Evolutionary conservation across 1,140 invertebrate species (phyloP), one percentile per base, ranked within the genome.

Genomic region (Meloidogyne chitwoodi): DNA sequence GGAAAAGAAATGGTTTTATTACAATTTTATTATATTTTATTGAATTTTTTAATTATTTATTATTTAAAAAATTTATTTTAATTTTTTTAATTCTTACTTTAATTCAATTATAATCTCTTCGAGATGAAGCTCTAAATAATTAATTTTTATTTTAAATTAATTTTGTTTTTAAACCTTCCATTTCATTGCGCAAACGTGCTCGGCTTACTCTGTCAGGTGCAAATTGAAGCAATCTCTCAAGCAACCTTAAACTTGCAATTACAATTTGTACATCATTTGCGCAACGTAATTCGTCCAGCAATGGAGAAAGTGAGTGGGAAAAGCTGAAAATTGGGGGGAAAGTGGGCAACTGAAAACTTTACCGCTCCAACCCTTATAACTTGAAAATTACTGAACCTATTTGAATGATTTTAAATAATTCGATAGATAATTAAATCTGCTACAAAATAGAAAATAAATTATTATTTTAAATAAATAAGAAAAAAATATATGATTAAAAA

Each of bases 231-330:
- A 79, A 26, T 29, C 79, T 34, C 6, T 64, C 74, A 2, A 79
- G 8, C 2, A 81, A 24, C 10, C 31, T 34, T 16, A 79, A 61
- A 64, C 31, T 31, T 31, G 31, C 63, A 12, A 24, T 24, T 12
- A 68, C 67, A 67, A 48, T 66, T 26, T 72, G 26, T 12, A 75
- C 66, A 41, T 66, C 19, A 22, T 71, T 34, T 6, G 77, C 72
- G 14, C 62, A 27, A 16, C 76, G 14, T 38, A 79, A 34, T 66
- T 79, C 77, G 27, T 81, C 76, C 10, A 79, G 79, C 19, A 79
- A 22, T 16, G 62, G 34, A 11, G 79, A 81, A 8, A 79, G 34
- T 14, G 68, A n/a, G 22, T 73, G 67, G 14, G 48, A 29, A 24
- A 24, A 56, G 48, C 48, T 56, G n/a, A n/a, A 56, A 56, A 22